Evolutionary conservation across 2,797 vertebrate species (phyloP).

Genomic region (Syndactyla subalaris): DNA sequence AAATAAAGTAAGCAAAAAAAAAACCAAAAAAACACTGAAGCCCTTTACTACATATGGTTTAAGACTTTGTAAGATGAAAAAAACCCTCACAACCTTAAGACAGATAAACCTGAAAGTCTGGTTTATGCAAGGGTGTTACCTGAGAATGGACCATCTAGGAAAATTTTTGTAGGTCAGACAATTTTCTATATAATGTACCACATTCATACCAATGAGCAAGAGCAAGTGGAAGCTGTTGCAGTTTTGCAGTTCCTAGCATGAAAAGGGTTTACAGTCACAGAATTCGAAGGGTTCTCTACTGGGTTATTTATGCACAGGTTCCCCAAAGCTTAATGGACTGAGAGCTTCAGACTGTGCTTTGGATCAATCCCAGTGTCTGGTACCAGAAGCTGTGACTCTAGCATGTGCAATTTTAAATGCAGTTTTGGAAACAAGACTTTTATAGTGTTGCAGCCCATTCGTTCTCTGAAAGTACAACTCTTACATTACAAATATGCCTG

Average conservation of each 20-base stretch:
- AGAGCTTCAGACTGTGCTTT: background rate
- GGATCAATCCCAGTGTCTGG: background rate
- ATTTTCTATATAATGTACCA: background rate
- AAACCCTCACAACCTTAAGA: background rate
- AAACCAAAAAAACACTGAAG: rapidly evolving
- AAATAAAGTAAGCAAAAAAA: background rate
- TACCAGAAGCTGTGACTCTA: background rate
- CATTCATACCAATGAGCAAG: background rate
- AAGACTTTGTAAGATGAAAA: background rate
- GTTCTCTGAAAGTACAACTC: background rate
- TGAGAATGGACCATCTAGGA: background rate
- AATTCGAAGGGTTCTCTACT: background rate
- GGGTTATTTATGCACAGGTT: background rate
- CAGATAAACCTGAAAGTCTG: background rate
- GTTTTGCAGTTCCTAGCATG: background rate
- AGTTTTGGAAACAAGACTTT: background rate
- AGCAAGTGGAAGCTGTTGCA: background rate
- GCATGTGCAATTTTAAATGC: background rate
- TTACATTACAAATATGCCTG: background rate
- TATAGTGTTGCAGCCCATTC: background rate
- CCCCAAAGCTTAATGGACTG: background rate
- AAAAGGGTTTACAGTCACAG: background rate
- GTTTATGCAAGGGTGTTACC: background rate
- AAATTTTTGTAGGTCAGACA: background rate
- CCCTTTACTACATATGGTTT: background rate